Base-by-base conservation (phyloP, 2,113 vertebrate species). In the Rhinogobius similis region DNA sequence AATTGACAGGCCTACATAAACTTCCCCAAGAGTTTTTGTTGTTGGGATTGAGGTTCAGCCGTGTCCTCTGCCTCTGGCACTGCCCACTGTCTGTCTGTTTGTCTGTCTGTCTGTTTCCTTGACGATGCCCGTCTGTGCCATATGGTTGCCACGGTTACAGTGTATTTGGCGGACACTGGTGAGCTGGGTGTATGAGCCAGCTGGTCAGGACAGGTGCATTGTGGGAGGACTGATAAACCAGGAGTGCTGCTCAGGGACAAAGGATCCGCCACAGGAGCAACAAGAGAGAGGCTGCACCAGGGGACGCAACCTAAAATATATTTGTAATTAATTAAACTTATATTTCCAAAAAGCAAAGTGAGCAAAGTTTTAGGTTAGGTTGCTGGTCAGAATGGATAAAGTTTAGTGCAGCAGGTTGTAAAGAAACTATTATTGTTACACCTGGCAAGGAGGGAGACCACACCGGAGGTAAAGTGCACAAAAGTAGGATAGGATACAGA, bases 131-230 rank as follows among this genome's bases (percentile, higher is more conserved):
- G 63, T 76, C 63, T 81, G 77, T 78, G 56, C 87, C 88, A 89
- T 90, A 88, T 85, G 87, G 90, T 90, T 89, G 82, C 87, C 68
- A 88, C 86, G 81, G 90, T 79, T 82, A 91, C 76, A 0, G 14
- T 66, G 36, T 75, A 78, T 80, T 79, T 87, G 87, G 88, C 86
- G 12, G 64, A 41, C 58, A 79, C 64, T n/a, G 18, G 14, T 46
- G 74, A 82, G 82, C 80, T 86, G 90, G 87, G 90, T 91, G 87
- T 91, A 82, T 85, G 68, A 81, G 90, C 88, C 90, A 90, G 87
- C 88, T 91, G 90, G 90, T 87, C 55, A 71, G 2, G 87, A 86
- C 90, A 91, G 90, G 90, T 91, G 87, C 83, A 84, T 73, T 67
- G 86, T 87, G 88, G 82, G 88, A 81, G 83, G 73, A 70, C 64